These are phyloP conservation scores for Atta texana DNA, from an alignment of 1,140 invertebrate species.

Conservation along the genomic window DNA sequence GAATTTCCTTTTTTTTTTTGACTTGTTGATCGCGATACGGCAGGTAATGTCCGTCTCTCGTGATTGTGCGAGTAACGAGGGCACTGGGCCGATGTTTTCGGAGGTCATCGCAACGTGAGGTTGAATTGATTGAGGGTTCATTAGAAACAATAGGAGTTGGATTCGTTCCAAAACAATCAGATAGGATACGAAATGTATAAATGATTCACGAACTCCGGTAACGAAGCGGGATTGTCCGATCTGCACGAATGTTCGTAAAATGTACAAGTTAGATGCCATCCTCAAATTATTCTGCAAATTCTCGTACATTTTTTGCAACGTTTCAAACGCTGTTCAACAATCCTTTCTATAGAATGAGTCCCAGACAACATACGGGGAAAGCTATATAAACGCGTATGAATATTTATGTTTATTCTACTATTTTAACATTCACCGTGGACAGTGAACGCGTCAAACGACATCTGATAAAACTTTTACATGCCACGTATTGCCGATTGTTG, in stretches of 20 bases:
- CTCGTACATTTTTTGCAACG: too few relatives aligned
- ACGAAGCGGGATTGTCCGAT: background rate
- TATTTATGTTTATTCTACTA: background rate
- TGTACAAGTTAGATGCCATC: background rate
- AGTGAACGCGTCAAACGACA: background rate
- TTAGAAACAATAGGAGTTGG: conserved; percentile 19
- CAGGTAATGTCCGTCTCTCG: background rate
- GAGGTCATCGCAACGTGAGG: background rate
- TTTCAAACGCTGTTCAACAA: background rate
- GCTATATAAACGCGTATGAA: background rate
- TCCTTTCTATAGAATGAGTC: background rate
- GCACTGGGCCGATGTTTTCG: conserved; percentile 42
- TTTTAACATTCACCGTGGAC: background rate
- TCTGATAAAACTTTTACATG: conserved; percentile 17
- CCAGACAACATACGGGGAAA: background rate
- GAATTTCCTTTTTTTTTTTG: background rate
- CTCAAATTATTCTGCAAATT: background rate
- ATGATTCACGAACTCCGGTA: background rate
- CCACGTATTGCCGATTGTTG: background rate
- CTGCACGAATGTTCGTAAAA: background rate
- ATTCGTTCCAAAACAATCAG: background rate
- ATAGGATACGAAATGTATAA: conserved; percentile 25
- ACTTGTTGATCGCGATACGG: background rate
- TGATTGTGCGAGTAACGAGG: conserved; percentile 37
- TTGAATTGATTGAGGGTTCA: conserved; percentile 6